Conservation (phyloP, 1,140 invertebrate species). For the Drosophila kohkoa region DNA sequence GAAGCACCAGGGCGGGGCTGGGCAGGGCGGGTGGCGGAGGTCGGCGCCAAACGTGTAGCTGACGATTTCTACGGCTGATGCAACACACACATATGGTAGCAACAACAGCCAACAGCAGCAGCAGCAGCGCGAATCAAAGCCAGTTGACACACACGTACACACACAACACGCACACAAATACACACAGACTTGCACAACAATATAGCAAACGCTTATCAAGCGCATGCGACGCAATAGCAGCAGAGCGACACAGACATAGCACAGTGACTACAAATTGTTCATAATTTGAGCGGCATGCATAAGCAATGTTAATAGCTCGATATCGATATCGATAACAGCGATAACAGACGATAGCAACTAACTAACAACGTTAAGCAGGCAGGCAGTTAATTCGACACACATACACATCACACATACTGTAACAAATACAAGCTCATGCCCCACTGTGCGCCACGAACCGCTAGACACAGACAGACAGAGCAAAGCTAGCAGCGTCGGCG, state of each 20-base stretch:
- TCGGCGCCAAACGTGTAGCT: constrained; percentile 69
- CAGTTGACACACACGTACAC: constrained; percentile 69
- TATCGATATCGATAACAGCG: background rate
- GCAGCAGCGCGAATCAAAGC: constrained; percentile 71
- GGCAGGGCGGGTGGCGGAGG: constrained; percentile 62
- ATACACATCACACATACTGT: background rate
- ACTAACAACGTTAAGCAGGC: background rate
- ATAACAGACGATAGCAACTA: too few species aligned
- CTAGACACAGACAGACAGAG: constrained; percentile 54
- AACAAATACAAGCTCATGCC: constrained; percentile 31
- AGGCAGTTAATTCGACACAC: constrained; percentile 2
- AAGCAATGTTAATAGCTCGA: background rate
- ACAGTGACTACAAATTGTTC: constrained; percentile 43
- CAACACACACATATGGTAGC: constrained; percentile 71
- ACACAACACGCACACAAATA: constrained; percentile 52
- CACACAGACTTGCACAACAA: constrained; percentile 46
- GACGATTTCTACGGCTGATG: constrained; percentile 80
- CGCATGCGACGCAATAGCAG: constrained; percentile 75
- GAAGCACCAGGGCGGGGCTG: constrained; percentile 16
- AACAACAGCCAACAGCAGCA: constrained; percentile 58
- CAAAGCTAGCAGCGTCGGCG: constrained; percentile 50
- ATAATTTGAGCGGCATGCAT: background rate
- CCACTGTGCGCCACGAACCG: constrained; percentile 76
- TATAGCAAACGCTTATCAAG: constrained; percentile 64
- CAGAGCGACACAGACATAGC: constrained; percentile 18